Conservation (phyloP, 2,797 vertebrate genomes). For the Borostomias antarcticus region DNA sequence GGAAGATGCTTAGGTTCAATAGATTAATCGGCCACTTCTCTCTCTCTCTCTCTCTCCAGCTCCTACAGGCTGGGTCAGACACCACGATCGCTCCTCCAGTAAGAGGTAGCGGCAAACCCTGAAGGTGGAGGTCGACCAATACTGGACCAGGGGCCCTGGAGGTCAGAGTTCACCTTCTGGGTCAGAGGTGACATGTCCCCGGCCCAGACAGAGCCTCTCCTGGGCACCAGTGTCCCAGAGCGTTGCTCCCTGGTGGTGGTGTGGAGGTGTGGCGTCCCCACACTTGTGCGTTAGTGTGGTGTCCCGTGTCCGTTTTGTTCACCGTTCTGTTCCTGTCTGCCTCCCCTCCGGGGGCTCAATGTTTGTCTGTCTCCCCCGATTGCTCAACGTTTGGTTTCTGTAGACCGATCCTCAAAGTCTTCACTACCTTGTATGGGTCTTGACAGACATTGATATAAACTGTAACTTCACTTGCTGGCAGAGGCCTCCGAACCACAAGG, state of each 20-base stretch:
- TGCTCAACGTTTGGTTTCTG: too few species aligned
- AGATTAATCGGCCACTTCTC: neutral
- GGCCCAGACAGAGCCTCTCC: conserved; percentile 15
- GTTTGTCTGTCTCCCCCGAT: too few species aligned
- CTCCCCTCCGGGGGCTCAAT: too few species aligned
- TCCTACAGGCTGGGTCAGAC: conserved; percentile 79
- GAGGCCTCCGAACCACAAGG: too few species aligned
- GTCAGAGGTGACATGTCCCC: conserved; percentile 6
- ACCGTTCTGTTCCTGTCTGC: too few species aligned
- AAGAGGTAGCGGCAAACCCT: conserved; percentile 75
- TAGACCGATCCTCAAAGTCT: too few species aligned
- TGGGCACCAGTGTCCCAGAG: conserved; percentile 36
- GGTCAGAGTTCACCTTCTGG: conserved; percentile 20
- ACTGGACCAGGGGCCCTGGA: conserved; percentile 22
- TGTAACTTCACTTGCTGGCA: too few species aligned
- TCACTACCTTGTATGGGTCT: too few species aligned
- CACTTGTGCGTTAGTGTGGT: too few species aligned
- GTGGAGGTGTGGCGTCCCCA: too few species aligned
- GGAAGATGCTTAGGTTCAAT: neutral
- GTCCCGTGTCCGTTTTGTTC: too few species aligned
- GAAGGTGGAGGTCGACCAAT: neutral
- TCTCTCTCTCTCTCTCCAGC: conserved; percentile 56
- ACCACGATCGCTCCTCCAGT: conserved; percentile 77
- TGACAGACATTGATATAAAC: too few species aligned
- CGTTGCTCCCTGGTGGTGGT: conserved; percentile 10